Percentiles rank a stretch among this genome's conserved stretches.
phyloP scores from a whole-genome alignment of 2,888 invertebrate species.

The Caenorhabditis doughertyi region DNA sequence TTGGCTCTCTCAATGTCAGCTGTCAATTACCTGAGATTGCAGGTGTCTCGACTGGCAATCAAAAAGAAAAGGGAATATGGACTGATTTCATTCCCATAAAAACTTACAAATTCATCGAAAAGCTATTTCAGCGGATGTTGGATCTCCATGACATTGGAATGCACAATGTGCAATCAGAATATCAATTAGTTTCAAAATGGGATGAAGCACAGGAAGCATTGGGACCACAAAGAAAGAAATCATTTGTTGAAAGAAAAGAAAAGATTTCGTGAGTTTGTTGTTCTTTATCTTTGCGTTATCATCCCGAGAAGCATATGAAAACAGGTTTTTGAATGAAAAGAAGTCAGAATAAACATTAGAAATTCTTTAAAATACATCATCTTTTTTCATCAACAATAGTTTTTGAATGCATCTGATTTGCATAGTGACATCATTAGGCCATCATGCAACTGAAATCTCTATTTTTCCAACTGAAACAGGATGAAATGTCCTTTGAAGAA shows the following conservation, averaged over 20 bases:
- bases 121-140: slow-evolving; percentile 50
- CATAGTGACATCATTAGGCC: slow-evolving; percentile 29
- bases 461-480: slow-evolving; percentile 29
- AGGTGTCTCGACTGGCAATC: no score
- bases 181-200: slow-evolving; percentile 56
- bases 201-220: slow-evolving; percentile 49
- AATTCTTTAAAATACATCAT: slow-evolving; percentile 37
- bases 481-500: slow-evolving; percentile 44
- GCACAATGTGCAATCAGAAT: slow-evolving; percentile 67
- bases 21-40: no score
- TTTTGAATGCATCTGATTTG: slow-evolving; percentile 8
- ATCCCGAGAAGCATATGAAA: slow-evolving; percentile 20
- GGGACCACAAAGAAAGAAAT: slow-evolving; percentile 45
- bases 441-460: slow-evolving; percentile 53
- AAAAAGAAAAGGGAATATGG: neutral
- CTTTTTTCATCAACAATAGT: neutral
- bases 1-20: no score
- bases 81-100: no score
- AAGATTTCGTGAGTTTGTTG: slow-evolving; percentile 66
- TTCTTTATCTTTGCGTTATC: slow-evolving; percentile 13
- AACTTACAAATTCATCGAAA: neutral
- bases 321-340: slow-evolving; percentile 21
- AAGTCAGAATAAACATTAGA: slow-evolving; percentile 21
- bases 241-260: slow-evolving; percentile 64
- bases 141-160: slow-evolving; percentile 63